Evolutionary conservation across 2,888 invertebrate genomes (phyloP), one percentile per base, ranked within the genome.

Genomic region (Caradrina clavipalpis): DNA sequence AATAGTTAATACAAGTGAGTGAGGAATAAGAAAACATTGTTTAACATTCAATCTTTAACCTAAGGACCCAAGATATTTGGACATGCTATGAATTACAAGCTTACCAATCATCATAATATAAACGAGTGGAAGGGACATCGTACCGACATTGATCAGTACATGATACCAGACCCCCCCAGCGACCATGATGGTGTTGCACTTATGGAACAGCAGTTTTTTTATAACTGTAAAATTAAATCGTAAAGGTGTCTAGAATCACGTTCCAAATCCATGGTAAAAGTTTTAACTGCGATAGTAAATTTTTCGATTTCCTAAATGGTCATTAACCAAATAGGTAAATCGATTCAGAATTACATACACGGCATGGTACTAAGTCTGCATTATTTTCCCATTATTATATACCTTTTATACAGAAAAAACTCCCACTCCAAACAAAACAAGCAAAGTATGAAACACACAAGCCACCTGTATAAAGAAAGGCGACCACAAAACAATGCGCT

Each of bases 401-500:
- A 39, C 17, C 17, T 2, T 42, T 49, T 22, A 22, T 31, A 31
- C 31, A 31, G 13, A 66, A 58, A 49, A 56, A 0, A 15, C 10
- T 6, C 0, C 21, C 15, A 5, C 13, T 22, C 17, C 5, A 51
- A 70, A 57, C 26, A 59, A 60, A 49, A 50, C 19, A 31, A 60
- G 22, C n/a, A 15, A 56, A n/a, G 31, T 35, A 72, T 51, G 47
- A 57, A 57, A 47, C 15, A 68, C 42, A 45, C 53, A 7, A 65
- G 61, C 51, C 26, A 59, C 51, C 65, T 50, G 35, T 54, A 50
- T 53, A 69, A 80, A 69, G 69, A 79, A 53, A 64, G 60, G n/a
- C 26, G 17, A 4, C 17, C 17, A 63, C 47, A 63, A 21, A 63
- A 80, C 62, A 80, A 69, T 80, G 61, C 63, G 57, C n/a, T 58